A percentile compares a stretch with the other conserved stretches of the same genome.
These are phyloP conservation scores for Strongylocentrotus purpuratus DNA, from an alignment of 35 echinoderm and acorn worm species.

Conservation along the genomic window DNA sequence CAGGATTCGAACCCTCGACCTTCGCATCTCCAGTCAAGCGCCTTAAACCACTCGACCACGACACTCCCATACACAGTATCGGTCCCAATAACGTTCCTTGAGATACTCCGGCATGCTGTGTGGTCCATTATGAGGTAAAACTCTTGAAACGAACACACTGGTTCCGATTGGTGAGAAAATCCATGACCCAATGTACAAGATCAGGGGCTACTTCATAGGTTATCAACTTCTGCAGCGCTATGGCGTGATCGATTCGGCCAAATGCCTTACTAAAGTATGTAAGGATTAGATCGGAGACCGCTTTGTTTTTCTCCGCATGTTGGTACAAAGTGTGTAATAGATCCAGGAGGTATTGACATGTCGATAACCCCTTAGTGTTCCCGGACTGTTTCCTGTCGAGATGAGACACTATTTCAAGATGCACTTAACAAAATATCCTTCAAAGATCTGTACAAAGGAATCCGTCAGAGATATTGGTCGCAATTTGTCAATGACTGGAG, in stretches of 20 bases:
- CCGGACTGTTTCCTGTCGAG: conserved; percentile 63
- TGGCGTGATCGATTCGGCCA: too few species aligned
- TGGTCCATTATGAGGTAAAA: conserved; percentile 19
- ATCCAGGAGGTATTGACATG: conserved; percentile 50
- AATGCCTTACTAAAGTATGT: too few species aligned
- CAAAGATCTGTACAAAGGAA: conserved; percentile 49
- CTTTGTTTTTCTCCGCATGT: too few species aligned
- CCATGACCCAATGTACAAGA: too few species aligned
- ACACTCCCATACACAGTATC: too few species aligned
- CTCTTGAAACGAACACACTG: conserved; percentile 47
- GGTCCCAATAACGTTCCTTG: conserved; percentile 50
- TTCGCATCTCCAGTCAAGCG: too few species aligned
- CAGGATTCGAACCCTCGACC: too few species aligned
- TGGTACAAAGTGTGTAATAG: not conserved
- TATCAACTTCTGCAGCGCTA: too few species aligned
- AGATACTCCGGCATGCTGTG: conserved; percentile 43
- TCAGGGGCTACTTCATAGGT: too few species aligned
- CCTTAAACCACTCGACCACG: too few species aligned
- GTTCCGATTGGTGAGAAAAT: too few species aligned
- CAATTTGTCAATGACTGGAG: conserved; percentile 53
- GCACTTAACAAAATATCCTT: conserved; percentile 43
- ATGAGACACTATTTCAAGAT: not conserved
- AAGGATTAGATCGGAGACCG: too few species aligned
- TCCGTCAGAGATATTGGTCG: conserved; percentile 60
- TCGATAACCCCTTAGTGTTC: conserved; percentile 45